Conservation (phyloP, 1,140 invertebrate genomes). For the Saccostrea cuccullata region DNA sequence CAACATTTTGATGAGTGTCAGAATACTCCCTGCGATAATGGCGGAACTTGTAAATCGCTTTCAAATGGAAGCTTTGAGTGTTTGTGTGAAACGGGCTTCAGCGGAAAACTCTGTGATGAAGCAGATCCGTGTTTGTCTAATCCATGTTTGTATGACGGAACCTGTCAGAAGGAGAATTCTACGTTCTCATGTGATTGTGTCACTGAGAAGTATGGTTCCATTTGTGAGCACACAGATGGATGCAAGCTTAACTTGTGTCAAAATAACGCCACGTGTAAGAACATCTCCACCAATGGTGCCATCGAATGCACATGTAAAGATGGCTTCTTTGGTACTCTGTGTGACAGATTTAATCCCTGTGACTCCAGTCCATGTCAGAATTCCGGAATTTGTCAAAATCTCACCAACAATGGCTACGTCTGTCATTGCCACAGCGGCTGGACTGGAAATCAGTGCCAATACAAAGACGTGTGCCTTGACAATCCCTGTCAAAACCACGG, state of each 20-base stretch:
- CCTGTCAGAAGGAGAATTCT: constrained; percentile 42
- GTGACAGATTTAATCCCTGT: constrained; percentile 68
- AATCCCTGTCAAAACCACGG: constrained; percentile 65
- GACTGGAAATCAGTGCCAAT: constrained; percentile 63
- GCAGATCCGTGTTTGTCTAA: constrained; percentile 72
- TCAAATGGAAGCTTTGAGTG: constrained; percentile 68
- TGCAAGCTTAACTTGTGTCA: constrained; percentile 60
- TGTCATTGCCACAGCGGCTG: constrained; percentile 66
- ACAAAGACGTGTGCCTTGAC: constrained; percentile 52
- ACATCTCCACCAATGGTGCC: constrained; percentile 52
- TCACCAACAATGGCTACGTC: constrained; percentile 78
- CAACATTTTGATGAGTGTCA: constrained; percentile 62
- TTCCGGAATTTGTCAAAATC: constrained; percentile 57
- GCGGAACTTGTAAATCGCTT: constrained; percentile 62
- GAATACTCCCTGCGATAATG: constrained; percentile 56
- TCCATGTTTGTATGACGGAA: constrained; percentile 68
- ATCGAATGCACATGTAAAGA: constrained; percentile 67
- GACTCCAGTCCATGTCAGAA: constrained; percentile 61
- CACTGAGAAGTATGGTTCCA: constrained; percentile 58
- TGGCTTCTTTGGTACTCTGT: constrained; percentile 65
- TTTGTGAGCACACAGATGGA: constrained; percentile 61
- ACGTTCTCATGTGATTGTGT: constrained; percentile 66
- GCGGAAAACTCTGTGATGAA: constrained; percentile 71
- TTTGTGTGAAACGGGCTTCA: constrained; percentile 71
- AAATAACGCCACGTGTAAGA: constrained; percentile 65